Base-by-base conservation (phyloP, 2,888 invertebrate species). In the Tachystola acroxantha region DNA sequence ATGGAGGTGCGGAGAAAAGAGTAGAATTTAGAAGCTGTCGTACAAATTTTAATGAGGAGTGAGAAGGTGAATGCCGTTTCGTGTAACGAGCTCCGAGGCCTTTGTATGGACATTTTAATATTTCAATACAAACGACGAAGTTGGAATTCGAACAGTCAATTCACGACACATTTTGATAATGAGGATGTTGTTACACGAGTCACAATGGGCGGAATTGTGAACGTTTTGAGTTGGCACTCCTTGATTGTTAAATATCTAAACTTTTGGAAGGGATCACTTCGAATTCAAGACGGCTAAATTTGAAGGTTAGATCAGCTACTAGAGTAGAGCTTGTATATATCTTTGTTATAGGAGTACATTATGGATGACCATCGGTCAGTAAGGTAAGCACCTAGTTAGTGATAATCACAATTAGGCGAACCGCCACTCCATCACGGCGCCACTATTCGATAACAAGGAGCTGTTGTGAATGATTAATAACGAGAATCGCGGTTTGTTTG, bases 1-100 rank as follows among this genome's bases (percentile, higher is more conserved):
- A 85, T 81, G 82, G 81, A 86, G 84, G 85, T 81, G 79, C 81
- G 71, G 81, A 82, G 84, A 84, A 84, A 82, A 85, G 84, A 82
- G 82, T 84, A 81, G 81, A 84, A 82, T 85, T 86, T 84, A 85
- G 84, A 82, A 70, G 80, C 78, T 80, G 78, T 78, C 80, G 82
- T 76, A 76, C 81, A 85, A 82, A 85, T 84, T 85, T 84, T 86
- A 85, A 86, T 85, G 85, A 85, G 81, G 74, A 82, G 73, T 74
- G 77, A 71, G 78, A 75, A 77, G 76, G 74, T 75, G 71, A 68
- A 72, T 57, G 57, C 45, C 57, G 49, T 64, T 62, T 57, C 59
- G 63, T 64, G 65, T 77, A 76, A 79, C 73, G 66, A 80, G 68
- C 62, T 50, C 43, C 48, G 52, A 48, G 50, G 50, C 58, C 57